phyloP scores from a whole-genome alignment of 1,140 invertebrate species.

The Plodia interpunctella region DNA sequence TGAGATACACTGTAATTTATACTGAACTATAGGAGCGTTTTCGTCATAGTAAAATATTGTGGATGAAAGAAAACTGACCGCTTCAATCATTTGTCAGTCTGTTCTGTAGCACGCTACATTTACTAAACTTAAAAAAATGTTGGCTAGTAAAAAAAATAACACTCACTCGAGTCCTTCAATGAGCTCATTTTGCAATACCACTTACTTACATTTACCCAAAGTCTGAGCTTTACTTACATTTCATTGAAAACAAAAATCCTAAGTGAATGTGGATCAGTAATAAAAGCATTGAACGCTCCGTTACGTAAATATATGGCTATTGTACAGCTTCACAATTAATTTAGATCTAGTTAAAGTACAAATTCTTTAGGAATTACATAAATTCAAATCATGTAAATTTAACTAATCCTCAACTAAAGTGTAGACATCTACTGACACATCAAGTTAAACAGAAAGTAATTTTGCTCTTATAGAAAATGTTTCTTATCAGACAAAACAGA shows the following conservation, averaged over 20 bases:
- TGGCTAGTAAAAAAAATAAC: conserved; percentile 69
- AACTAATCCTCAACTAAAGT: conserved; percentile 73
- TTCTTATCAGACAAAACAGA: conserved; percentile 61
- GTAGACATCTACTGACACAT: conserved; percentile 71
- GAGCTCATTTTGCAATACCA: conserved; percentile 66
- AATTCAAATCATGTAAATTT: conserved; percentile 72
- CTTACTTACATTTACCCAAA: conserved; percentile 69
- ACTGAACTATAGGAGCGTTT: conserved; percentile 75
- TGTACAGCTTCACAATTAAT: conserved; percentile 74
- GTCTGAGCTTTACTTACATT: conserved; percentile 68
- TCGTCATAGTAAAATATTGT: conserved; percentile 71
- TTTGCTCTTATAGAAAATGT: conserved; percentile 67
- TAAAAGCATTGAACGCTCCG: conserved; percentile 62
- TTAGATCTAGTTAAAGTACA: conserved; percentile 76
- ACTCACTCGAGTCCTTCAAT: conserved; percentile 65
- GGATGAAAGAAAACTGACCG: conserved; percentile 77
- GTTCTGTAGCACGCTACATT: conserved; percentile 69
- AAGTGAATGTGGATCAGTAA: conserved; percentile 49
- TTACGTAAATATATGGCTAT: conserved; percentile 70
- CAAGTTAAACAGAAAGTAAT: conserved; percentile 53
- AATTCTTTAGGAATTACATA: conserved; percentile 73
- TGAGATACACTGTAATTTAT: conserved; percentile 76
- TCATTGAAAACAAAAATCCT: conserved; percentile 56
- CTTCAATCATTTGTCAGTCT: conserved; percentile 65
- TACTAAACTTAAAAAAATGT: conserved; percentile 67